These are phyloP conservation scores for Dipodomys stephensi DNA, from an alignment of 2,113 vertebrate genomes.

Conservation along the genomic window DNA sequence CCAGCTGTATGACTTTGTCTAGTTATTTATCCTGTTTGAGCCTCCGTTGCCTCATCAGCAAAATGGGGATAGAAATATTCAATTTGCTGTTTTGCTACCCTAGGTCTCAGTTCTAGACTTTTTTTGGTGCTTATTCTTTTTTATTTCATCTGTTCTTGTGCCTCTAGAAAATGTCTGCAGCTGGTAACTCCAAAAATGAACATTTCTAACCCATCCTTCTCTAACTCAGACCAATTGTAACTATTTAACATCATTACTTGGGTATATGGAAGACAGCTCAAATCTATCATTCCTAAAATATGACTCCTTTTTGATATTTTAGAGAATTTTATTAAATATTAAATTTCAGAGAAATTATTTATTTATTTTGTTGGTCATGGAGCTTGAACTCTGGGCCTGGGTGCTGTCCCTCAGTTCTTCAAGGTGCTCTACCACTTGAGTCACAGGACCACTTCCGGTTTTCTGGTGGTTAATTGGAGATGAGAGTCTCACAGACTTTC, in stretches of 20 bases:
- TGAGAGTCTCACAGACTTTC: too few species aligned
- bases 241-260: background rate
- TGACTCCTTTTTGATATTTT: background rate
- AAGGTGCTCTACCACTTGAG: too few species aligned
- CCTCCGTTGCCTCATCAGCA: background rate
- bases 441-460: too few species aligned
- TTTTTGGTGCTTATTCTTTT: background rate
- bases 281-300: conserved; percentile 3
- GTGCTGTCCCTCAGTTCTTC: too few species aligned
- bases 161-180: background rate
- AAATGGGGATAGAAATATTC: background rate
- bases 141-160: background rate
- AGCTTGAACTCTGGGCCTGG: too few species aligned
- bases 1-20: background rate
- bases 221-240: background rate
- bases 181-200: background rate
- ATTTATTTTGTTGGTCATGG: too few species aligned
- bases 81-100: background rate
- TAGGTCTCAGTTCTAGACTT: background rate
- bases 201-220: background rate
- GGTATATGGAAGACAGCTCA: background rate
- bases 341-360: too few species aligned
- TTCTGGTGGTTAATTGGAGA: too few species aligned
- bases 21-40: background rate
- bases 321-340: too few species aligned